Base-by-base conservation (phyloP, 2,888 invertebrate species). In the Seladonia tumulorum region DNA sequence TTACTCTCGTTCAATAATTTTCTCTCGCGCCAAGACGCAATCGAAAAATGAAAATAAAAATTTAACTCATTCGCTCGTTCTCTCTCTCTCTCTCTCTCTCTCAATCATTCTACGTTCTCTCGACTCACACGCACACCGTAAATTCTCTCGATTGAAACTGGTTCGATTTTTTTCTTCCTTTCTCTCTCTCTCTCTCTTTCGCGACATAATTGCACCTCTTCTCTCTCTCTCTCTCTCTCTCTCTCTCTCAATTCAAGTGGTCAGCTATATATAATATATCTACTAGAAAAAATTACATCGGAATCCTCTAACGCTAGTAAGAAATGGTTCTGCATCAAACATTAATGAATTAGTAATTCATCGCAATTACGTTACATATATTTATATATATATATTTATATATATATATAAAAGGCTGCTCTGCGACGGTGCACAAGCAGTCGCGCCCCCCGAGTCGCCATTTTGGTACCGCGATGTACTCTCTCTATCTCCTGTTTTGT, bases 251-350 rank as follows among this genome's bases (percentile, higher is more conserved):
- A 80, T 80, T 88, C 80, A 76, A 87, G 85, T 90, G 87, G 83
- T 85, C 86, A 85, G 76, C 84, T 89, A 84, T 60, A 57, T 57
- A 12, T 57, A 60, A 63, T 63, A 60, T 60, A 81, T 29, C 83
- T 89, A 90, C 76, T 74, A 91, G 87, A 90, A 90, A 91, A 89
- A 90, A 91, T 88, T 89, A 90, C 90, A 91, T 90, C 81, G 85
- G 87, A 87, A 91, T 81, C 63, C n/a, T 77, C 87, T 80, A 85
- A 89, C 53, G 73, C 84, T 90, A 91, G 74, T 84, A 87, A 89
- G 81, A 87, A 79, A 86, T 81, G 29, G 72, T 68, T 80, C 80
- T 79, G 74, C 60, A 70, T 83, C 72, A 82, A 89, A 85, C 83
- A 87, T 80, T 91, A 89, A 91, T 90, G 85, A 88, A 84, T 89